phyloP scores from a whole-genome alignment of 37 sponge, comb jelly and placozoan genomes.

The Petrosia ficiformis region DNA sequence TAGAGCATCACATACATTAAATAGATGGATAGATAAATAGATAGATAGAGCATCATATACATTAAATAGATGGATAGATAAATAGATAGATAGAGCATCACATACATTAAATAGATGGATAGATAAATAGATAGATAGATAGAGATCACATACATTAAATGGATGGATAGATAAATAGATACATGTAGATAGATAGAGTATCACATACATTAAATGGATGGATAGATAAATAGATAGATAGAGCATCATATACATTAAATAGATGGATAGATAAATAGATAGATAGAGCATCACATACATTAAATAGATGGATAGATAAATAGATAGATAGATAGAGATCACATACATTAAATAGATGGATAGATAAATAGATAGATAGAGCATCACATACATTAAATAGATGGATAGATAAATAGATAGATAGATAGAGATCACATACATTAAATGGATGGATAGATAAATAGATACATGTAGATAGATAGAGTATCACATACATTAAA shows the following conservation, averaged over 20 bases:
- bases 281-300: not conserved
- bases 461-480: not conserved
- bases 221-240: slow-evolving; percentile 11
- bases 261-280: not conserved
- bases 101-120: not conserved
- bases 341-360: not conserved
- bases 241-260: not conserved
- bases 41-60: slow-evolving; percentile 19
- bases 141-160: slow-evolving; percentile 9
- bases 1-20: not conserved
- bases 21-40: not conserved
- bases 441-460: not conserved
- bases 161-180: not conserved
- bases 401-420: not conserved
- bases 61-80: not conserved
- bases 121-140: slow-evolving; percentile 17
- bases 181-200: not conserved
- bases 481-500: not conserved
- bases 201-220: not conserved
- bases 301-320: not conserved
- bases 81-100: not conserved
- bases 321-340: slow-evolving; percentile 33
- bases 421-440: not conserved
- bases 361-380: not conserved
- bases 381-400: not conserved